Base-by-base conservation (phyloP, 1,140 invertebrate species). In the Micrasema minimum region DNA sequence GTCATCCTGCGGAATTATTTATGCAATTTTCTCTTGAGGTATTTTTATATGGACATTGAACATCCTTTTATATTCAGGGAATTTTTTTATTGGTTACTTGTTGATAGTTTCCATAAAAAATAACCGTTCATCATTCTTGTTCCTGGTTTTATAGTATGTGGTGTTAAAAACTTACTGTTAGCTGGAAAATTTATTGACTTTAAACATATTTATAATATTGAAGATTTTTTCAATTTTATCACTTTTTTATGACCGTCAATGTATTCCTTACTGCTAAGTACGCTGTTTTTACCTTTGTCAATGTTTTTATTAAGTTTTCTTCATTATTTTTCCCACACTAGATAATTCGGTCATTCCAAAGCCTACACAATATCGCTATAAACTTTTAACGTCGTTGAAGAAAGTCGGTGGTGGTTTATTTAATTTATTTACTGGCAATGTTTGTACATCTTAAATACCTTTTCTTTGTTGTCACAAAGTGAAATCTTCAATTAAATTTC, bases 281-380 rank as follows among this genome's bases (percentile, higher is more conserved):
- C 26, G 26, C 12, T 23, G 12, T 31, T 59, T 41, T 41, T 59
- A 38, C 35, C 55, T 41, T 59, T 59, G 55, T 59, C 55, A 59
- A 59, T 43, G 22, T 59, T 43, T 41, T 59, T 35, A 59, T 41
- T n/a, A 53, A 23, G 50, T n/a, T n/a, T 31, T 31, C 26, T 31
- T 7, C 26, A 31, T 31, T 31, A 7, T 4, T 7, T 2, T 59
- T 59, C 55, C 55, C 55, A 59, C 55, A 38, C 35, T 9, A 20
- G 37, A 37, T n/a, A 5, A 16, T 10, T 55, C 51, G n/a, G 26
- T 18, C 37, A 22, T 59, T 41, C 22, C 35, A 10, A 20, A 59
- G 14, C 35, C 55, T 59, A 59, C 35, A 11, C 55, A 59, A 22
- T 59, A 23, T 59, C 20, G 55, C 31, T 23, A 41, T 59, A 57